Base-by-base conservation (phyloP, 2,113 vertebrate species). In the Taxidea taxus region DNA sequence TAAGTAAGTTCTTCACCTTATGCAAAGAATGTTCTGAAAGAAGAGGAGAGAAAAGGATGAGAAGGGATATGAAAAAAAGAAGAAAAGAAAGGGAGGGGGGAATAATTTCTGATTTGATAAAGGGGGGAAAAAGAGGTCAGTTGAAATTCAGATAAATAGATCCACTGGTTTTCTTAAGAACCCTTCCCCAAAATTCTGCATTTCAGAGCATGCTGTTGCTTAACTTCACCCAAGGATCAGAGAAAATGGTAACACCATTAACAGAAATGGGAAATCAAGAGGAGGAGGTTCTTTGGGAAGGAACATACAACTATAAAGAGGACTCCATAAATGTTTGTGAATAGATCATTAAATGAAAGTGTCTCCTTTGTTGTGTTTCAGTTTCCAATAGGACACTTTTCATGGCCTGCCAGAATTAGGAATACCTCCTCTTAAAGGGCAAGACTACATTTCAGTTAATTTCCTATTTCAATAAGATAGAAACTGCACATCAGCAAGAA, bases 401-500 rank as follows among this genome's bases (percentile, higher is more conserved):
- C 74, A 87, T 29, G 42, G 84, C 44, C 89, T 96, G 89, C 49
- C 93, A 95, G 93, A 96, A 66, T 90, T 90, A 94, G 58, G 60
- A 91, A 89, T 62, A 81, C 27, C 89, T 93, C 58, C 72, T 97
- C 80, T 97, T 93, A 56, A 83, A 86, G 72, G 83, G 66, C 78
- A 81, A 94, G 56, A 62, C 42, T 23, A 31, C 74, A 83, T 92
- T 94, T 97, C 75, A 88, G 75, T 96, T 96, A 89, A 97, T 95
- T 95, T 94, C 80, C 66, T 91, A 85, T 94, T 97, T 92, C 83
- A 97, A 34, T 64, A 37, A 94, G 83, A 88, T 62, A 88, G 92
- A 97, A 95, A 94, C 54, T 68, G 60, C 88, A 89, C 96, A 89
- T 94, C 88, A 94, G 86, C 60, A 90, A 91, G 93, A 91, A 95